Percentiles rank a stretch among this genome's conserved stretches.
Evolutionary conservation across 2,888 invertebrate species (phyloP).

Genomic region (Vannuccia rotundouncinata): DNA sequence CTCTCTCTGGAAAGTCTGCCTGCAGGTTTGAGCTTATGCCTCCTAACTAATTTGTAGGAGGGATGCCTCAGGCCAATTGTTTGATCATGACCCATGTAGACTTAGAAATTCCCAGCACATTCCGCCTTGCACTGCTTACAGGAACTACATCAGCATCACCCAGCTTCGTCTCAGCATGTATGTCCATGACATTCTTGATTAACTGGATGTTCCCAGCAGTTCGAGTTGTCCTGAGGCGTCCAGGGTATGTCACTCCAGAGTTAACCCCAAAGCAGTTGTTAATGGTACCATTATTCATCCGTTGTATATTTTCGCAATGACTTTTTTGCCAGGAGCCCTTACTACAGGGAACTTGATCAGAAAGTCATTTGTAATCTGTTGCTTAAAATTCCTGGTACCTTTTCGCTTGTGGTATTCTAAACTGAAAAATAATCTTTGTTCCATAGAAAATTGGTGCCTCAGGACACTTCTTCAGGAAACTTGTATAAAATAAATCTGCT

Average conservation of each 20-base stretch:
- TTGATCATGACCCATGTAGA: not conserved
- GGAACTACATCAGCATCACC: not conserved
- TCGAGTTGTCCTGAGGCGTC: not conserved
- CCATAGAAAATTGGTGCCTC: not conserved
- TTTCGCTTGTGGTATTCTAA: not conserved
- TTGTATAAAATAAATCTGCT: too few relatives aligned
- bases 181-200: not conserved
- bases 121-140: not conserved
- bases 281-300: not conserved
- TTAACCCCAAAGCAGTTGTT: not conserved
- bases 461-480: too few relatives aligned
- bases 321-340: too few relatives aligned
- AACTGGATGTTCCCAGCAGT: not conserved
- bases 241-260: not conserved
- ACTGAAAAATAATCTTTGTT: not conserved
- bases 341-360: not conserved
- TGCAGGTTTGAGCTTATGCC: not conserved
- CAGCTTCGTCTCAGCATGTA: not conserved
- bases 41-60: not conserved
- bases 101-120: not conserved
- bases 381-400: not conserved
- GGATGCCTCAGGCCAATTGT: not conserved
- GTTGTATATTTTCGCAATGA: not conserved
- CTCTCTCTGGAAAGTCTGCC: not conserved
- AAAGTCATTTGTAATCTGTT: not conserved